phyloP scores from a whole-genome alignment of 2,888 invertebrate genomes.

The Oligia fasciuncula region DNA sequence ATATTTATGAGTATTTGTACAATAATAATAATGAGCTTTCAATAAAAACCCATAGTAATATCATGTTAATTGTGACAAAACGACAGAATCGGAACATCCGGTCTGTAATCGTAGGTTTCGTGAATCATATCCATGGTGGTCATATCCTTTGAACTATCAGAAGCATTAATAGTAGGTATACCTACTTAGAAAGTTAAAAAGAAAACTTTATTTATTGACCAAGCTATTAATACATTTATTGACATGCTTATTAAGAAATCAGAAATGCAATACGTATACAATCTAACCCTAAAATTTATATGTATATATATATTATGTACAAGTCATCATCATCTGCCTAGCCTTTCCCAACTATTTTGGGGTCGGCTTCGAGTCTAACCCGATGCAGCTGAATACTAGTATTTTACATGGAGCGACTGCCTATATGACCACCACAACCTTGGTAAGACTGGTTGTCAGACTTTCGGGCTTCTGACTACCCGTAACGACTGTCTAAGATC shows the following conservation, averaged over 20 bases:
- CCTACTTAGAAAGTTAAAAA: neutral
- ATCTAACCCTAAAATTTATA: too few species aligned
- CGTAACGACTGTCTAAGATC: too few species aligned
- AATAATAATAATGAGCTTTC: neutral
- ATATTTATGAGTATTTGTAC: constrained; percentile 13
- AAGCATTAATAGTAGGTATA: neutral
- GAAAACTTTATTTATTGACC: neutral
- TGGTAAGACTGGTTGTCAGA: too few species aligned
- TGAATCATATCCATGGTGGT: constrained; percentile 15
- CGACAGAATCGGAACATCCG: neutral
- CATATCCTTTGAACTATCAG: neutral
- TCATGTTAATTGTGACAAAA: constrained; percentile 4
- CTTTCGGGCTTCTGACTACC: too few species aligned
- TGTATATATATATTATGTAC: too few species aligned
- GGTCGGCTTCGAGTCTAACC: too few species aligned
- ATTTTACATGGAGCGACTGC: too few species aligned
- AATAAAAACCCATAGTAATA: neutral
- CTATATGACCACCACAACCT: too few species aligned
- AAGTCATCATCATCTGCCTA: too few species aligned
- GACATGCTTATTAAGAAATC: neutral
- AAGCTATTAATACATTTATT: neutral
- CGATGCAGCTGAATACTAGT: too few species aligned
- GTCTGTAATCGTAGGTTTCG: neutral
- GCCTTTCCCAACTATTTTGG: too few species aligned
- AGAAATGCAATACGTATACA: too few species aligned